A percentile compares a stretch with the other conserved stretches of the same genome.
These are phyloP conservation scores for Cecropterus lyciades DNA, from an alignment of 1,140 invertebrate species.

Conservation along the genomic window DNA sequence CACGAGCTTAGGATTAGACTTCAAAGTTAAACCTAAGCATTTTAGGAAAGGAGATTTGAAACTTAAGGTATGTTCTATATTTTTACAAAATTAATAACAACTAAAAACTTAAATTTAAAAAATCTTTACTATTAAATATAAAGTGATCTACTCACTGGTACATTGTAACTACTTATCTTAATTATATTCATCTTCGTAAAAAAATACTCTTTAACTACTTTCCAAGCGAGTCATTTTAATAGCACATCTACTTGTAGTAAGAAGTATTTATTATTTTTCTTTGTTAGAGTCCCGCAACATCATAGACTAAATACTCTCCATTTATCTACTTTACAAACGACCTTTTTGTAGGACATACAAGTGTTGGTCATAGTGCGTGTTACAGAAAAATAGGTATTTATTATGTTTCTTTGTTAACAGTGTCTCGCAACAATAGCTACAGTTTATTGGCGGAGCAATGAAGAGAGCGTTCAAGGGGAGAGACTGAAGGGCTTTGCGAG, in stretches of 20 bases:
- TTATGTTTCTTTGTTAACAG: conserved; percentile 57
- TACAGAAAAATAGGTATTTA: not conserved
- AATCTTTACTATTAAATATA: no score
- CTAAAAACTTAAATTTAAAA: no score
- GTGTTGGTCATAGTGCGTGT: not conserved
- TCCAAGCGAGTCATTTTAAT: no score
- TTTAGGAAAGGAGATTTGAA: conserved; percentile 93
- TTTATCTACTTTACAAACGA: not conserved
- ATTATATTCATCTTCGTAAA: no score
- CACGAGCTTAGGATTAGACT: conserved; percentile 89
- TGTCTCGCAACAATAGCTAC: conserved; percentile 94
- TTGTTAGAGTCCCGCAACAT: no score
- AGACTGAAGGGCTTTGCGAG: conserved; percentile 75
- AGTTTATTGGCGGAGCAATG: conserved; percentile 92
- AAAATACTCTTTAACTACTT: no score
- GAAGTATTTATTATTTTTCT: no score
- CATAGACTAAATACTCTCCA: no score
- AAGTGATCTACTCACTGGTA: no score
- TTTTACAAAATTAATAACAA: no score
- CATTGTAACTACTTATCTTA: no score
- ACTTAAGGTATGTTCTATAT: conserved; percentile 88
- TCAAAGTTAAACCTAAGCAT: conserved; percentile 90
- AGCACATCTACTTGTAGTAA: no score
- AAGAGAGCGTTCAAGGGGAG: conserved; percentile 91
- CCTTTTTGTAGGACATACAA: not conserved